phyloP scores from a whole-genome alignment of 2,113 vertebrate genomes.

The Sander vitreus region DNA sequence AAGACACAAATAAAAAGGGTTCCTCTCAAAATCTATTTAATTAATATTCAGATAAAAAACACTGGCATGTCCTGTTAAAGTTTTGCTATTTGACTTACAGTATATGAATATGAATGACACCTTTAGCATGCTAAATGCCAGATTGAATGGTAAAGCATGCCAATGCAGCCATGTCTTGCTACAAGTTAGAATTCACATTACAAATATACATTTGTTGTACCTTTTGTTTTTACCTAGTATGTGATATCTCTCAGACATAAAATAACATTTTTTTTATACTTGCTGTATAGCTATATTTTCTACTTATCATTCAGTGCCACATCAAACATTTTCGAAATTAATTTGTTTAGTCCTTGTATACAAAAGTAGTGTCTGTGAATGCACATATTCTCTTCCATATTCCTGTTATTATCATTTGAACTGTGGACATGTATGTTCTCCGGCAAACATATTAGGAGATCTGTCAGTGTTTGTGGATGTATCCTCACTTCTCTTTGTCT shows the following conservation, averaged over 20 bases:
- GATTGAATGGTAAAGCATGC: background rate
- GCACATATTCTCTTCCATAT: background rate
- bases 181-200: background rate
- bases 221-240: background rate
- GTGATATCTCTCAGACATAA: too few species aligned
- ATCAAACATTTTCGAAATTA: background rate
- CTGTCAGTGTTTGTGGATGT: conserved; percentile 39
- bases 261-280: background rate
- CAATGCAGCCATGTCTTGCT: background rate
- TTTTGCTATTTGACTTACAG: background rate
- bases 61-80: background rate
- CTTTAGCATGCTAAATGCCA: background rate
- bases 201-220: background rate
- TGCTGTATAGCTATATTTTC: background rate
- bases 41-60: too few species aligned
- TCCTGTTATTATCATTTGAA: background rate
- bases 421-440: background rate
- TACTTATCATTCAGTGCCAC: background rate
- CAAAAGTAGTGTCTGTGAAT: background rate
- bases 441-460: conserved; percentile 1
- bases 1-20: too few species aligned
- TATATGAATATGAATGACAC: background rate
- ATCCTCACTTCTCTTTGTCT: conserved; percentile 26
- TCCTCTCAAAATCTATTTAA: too few species aligned
- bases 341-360: background rate